phyloP scores from a whole-genome alignment of 2,797 vertebrate species.

The Pangasius larnaudii region DNA sequence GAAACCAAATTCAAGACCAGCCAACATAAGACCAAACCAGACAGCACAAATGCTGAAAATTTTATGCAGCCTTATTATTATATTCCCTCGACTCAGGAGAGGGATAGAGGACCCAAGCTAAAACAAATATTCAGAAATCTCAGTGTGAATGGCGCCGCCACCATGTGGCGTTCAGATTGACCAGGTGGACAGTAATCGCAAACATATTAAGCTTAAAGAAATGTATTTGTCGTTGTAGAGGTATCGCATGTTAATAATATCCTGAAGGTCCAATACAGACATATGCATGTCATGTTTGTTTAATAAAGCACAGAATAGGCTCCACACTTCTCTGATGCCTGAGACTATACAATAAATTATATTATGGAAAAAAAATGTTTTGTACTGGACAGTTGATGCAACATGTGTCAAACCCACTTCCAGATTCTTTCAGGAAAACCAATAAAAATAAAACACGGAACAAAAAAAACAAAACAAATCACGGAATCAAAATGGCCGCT shows the following conservation, averaged over 20 bases:
- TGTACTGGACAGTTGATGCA: background rate
- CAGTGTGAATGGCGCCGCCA: background rate
- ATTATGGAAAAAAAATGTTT: background rate
- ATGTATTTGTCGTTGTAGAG: background rate
- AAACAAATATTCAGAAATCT: background rate
- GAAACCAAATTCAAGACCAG: background rate
- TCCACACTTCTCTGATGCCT: background rate
- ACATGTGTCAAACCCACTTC: no score
- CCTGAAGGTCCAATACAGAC: background rate
- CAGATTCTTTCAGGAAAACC: background rate
- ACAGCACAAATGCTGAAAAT: background rate
- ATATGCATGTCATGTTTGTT: background rate
- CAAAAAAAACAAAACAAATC: background rate
- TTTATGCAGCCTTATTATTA: background rate
- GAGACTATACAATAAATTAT: background rate
- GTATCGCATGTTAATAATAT: background rate
- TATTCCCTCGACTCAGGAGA: background rate
- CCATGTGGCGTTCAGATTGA: background rate
- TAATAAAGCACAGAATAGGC: background rate
- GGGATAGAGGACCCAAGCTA: background rate
- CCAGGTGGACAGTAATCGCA: background rate
- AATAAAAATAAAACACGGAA: background rate
- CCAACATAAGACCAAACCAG: background rate
- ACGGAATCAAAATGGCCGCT: background rate
- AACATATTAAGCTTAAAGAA: background rate